Evolutionary conservation across 2,888 invertebrate species (phyloP).

Genomic region (Athripsodes cinereus): DNA sequence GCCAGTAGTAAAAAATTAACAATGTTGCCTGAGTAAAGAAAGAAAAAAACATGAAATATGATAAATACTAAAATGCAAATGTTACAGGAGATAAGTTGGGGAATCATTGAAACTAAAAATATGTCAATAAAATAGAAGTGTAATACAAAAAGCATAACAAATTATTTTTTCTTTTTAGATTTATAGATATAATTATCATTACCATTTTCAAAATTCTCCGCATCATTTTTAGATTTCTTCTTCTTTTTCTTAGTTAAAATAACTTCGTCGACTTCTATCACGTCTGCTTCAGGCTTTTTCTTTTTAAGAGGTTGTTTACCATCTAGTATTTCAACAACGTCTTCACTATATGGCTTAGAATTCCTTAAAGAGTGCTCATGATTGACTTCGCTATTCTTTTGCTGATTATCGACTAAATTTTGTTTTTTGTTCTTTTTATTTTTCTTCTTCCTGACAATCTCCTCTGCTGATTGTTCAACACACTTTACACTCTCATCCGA

Average conservation of each 20-base stretch:
- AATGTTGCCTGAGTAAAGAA: no score
- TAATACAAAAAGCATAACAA: no score
- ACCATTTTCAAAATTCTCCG: not conserved
- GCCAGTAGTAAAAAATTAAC: no score
- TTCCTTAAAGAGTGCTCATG: not conserved
- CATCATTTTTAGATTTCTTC: not conserved
- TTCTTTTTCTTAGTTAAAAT: not conserved
- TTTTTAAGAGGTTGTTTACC: not conserved
- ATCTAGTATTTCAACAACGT: no score
- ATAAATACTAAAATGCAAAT: no score
- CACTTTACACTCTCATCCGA: no score
- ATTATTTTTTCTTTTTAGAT: slow-evolving; percentile 5
- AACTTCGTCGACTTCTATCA: not conserved
- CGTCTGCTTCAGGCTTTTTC: not conserved
- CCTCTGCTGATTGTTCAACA: no score
- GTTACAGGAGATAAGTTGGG: no score
- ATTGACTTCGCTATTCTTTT: not conserved
- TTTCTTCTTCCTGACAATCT: no score
- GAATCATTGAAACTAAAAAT: no score
- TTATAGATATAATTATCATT: not conserved
- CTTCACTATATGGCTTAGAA: not conserved
- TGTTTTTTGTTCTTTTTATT: not conserved
- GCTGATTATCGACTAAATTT: not conserved
- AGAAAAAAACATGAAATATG: no score
- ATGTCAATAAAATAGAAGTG: no score